Conservation (phyloP, 2,113 vertebrate species). For the Corvus cornix region DNA sequence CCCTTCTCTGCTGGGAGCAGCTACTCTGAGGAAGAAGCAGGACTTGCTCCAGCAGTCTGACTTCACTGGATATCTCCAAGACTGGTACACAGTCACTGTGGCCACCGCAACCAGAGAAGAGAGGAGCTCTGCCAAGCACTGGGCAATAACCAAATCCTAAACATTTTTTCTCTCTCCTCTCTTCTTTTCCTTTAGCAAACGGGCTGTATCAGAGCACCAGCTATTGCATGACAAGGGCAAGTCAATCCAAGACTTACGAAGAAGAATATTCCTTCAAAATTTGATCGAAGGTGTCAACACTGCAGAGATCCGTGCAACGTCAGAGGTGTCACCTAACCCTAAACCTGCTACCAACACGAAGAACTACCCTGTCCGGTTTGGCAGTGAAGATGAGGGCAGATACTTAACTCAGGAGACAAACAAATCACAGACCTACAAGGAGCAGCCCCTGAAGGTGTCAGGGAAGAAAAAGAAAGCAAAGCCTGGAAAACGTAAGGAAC, state of each 20-base stretch:
- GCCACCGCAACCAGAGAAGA: not conserved
- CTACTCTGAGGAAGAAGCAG: not conserved
- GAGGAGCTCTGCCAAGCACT: not conserved
- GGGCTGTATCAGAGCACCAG: conserved; percentile 95
- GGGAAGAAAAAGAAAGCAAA: conserved; percentile 92
- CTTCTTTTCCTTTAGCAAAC: conserved; percentile 75
- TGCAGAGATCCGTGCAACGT: conserved; percentile 79
- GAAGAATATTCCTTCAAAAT: conserved; percentile 88
- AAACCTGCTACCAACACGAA: conserved; percentile 87
- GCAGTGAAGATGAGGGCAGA: conserved; percentile 78
- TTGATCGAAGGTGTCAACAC: conserved; percentile 93
- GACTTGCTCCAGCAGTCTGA: not conserved
- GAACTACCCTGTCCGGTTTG: conserved; percentile 82
- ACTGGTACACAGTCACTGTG: not conserved
- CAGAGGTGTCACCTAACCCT: conserved; percentile 78
- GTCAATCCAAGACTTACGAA: conserved; percentile 87
- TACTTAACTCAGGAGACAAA: conserved; percentile 92
- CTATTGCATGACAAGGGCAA: conserved; percentile 94
- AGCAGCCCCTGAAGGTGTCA: conserved; percentile 75
- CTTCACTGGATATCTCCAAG: not conserved
- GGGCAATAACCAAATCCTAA: not conserved
- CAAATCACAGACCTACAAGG: conserved; percentile 88
- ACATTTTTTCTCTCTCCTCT: not conserved
- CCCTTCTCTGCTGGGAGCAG: not conserved
- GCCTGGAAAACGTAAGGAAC: conserved; percentile 87